Percentiles rank a stretch among this genome's conserved stretches.
phyloP scores from a whole-genome alignment of 2,797 vertebrate species.

The Chelmon rostratus region DNA sequence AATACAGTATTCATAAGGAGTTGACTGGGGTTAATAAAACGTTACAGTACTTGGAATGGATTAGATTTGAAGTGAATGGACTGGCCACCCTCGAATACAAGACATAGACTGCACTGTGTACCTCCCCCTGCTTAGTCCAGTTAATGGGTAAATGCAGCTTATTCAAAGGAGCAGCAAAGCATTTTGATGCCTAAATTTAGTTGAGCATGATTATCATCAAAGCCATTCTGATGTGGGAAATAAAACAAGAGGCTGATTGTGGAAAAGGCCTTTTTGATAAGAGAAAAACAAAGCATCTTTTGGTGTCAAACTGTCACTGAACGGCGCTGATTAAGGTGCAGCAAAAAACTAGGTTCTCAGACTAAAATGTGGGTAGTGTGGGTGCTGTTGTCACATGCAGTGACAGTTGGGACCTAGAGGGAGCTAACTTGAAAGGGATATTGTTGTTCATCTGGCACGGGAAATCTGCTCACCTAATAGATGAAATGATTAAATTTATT shows the following conservation, averaged over 20 bases:
- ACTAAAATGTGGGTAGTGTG: slow-evolving; percentile 29
- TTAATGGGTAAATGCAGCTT: slow-evolving; percentile 43
- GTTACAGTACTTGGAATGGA: slow-evolving; percentile 29
- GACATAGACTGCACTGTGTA: slow-evolving; percentile 4
- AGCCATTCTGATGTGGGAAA: slow-evolving; percentile 54
- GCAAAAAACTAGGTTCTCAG: slow-evolving; percentile 36
- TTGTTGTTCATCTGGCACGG: slow-evolving; percentile 63
- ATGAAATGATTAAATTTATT: slow-evolving; percentile 45
- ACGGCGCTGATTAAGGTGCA: slow-evolving; percentile 64
- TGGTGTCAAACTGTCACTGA: slow-evolving; percentile 77
- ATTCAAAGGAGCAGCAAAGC: slow-evolving; percentile 54
- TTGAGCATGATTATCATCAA: slow-evolving; percentile 70
- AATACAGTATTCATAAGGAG: slow-evolving; percentile 37
- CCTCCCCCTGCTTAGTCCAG: slow-evolving; percentile 15
- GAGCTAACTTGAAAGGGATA: slow-evolving; percentile 47
- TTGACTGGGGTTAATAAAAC: slow-evolving; percentile 52
- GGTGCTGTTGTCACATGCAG: slow-evolving; percentile 56
- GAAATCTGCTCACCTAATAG: slow-evolving; percentile 61
- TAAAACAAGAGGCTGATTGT: slow-evolving; percentile 54
- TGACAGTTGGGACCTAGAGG: slow-evolving; percentile 65
- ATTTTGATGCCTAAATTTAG: slow-evolving; percentile 80
- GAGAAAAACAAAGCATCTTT: slow-evolving; percentile 54
- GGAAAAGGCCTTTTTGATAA: slow-evolving; percentile 56
- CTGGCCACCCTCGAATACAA: slow-evolving; percentile 28
- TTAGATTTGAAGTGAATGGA: slow-evolving; percentile 40